Base-by-base conservation (phyloP, 2,888 invertebrate species). In the Lycia hirtaria region DNA sequence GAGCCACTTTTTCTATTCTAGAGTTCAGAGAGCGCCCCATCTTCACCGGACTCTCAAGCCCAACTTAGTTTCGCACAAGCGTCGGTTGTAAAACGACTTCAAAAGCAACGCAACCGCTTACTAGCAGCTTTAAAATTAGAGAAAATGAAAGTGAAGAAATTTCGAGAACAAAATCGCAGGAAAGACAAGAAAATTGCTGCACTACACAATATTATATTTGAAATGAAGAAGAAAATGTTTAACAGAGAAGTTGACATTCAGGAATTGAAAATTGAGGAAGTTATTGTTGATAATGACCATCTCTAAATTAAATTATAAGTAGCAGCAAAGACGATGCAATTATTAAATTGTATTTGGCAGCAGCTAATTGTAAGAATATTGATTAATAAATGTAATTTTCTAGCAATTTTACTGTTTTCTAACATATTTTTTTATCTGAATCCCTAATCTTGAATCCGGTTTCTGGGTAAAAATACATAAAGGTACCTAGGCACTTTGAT, bases 61-160 rank as follows among this genome's bases (percentile, higher is more conserved):
- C n/a, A n/a, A n/a, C n/a, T n/a, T n/a, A 14, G 10, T 17, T 19
- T 20, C 4, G 9, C 17, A 4, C 24, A 54, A 15, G 22, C 17
- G 7, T 15, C 38, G 2, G 12, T 32, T 7, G 38, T 47, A 4
- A 54, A 33, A 33, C 22, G 53, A 17, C 53, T 54, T 32, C 10
- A 33, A 10, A 54, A 40, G 28, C 53, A 54, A 24, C 45, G 47
- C 12, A 32, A 12, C 7, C 53, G 53, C 7, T 37, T 54, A 38
- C 6, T 54, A 12, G 47, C 45, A 5, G 53, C 53, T 0, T 32
- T 54, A 10, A 54, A 54, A 40, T 32, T 54, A 4, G 53, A 54
- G 40, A 54, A 54, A 40, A 32, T 54, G 53, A 54, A 54, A 22
- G 53, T 54, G 2, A 54, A 54, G 22, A 38, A 47, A 15, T 54